These are phyloP conservation scores for Troglohyphantes excavatus DNA, from an alignment of 2,888 invertebrate species.

Conservation along the genomic window DNA sequence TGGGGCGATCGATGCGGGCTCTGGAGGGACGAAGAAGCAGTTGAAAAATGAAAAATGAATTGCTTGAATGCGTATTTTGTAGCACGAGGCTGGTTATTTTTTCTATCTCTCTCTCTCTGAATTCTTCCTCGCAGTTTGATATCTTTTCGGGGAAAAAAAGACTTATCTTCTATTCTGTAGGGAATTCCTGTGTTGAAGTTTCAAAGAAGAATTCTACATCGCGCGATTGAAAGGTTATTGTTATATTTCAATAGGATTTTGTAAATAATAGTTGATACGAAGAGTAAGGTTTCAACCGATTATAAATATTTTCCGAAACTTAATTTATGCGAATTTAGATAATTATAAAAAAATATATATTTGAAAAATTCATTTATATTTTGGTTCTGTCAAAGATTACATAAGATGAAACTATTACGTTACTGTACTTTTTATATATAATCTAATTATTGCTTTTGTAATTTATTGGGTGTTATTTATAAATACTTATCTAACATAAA, in stretches of 20 bases:
- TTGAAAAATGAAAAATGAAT: constrained; percentile 70
- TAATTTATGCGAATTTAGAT: no score
- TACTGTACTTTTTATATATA: no score
- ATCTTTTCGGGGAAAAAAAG: not conserved
- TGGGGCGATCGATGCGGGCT: constrained; percentile 42
- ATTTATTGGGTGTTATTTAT: no score
- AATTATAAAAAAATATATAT: no score
- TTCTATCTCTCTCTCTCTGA: not conserved
- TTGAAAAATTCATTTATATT: no score
- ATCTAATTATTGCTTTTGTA: no score
- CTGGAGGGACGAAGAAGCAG: constrained; percentile 35
- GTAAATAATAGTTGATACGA: not conserved
- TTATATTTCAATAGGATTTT: not conserved
- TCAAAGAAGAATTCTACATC: not conserved
- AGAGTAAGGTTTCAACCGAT: no score
- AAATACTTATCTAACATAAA: no score
- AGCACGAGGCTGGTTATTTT: constrained; percentile 27
- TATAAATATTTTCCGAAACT: no score
- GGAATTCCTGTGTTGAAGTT: constrained; percentile 19
- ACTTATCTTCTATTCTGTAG: constrained; percentile 44
- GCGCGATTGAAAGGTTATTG: not conserved
- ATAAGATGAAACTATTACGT: no score
- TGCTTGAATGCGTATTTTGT: constrained; percentile 57
- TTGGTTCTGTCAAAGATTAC: no score
- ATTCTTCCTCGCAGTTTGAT: constrained; percentile 12